These are phyloP conservation scores for Oreotrochilus melanogaster DNA, from an alignment of 2,113 vertebrate species.

Conservation along the genomic window DNA sequence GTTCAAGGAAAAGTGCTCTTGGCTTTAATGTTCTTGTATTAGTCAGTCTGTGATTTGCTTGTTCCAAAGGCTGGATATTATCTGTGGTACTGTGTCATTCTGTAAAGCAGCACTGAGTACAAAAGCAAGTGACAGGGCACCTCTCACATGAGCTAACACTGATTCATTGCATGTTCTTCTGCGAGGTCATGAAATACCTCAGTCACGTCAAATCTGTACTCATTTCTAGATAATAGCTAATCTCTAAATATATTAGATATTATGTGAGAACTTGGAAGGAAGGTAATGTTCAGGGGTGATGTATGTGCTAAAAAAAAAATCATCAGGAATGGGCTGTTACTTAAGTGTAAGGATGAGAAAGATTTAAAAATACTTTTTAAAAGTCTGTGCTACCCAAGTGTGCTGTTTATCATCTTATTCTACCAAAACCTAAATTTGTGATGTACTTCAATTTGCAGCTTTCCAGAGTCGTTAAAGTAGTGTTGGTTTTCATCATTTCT, in stretches of 20 bases:
- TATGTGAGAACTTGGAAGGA: background rate
- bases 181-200: background rate
- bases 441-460: background rate
- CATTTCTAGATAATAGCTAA: background rate
- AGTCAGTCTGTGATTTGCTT: background rate
- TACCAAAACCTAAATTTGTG: slow-evolving; percentile 19
- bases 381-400: background rate
- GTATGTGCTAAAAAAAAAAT: background rate
- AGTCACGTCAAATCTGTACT: background rate
- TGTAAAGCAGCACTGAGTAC: background rate
- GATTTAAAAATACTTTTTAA: background rate
- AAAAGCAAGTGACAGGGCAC: background rate
- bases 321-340: background rate
- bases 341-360: background rate
- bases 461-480: background rate
- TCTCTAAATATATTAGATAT: background rate
- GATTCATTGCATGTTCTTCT: background rate
- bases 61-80: background rate
- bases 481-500: background rate
- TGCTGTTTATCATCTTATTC: background rate
- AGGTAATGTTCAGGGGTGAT: background rate
- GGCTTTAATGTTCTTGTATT: background rate
- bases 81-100: background rate
- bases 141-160: background rate
- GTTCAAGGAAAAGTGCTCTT: background rate